Conservation (phyloP, 2,888 invertebrate species). For the Mesorhabditis belari region DNA sequence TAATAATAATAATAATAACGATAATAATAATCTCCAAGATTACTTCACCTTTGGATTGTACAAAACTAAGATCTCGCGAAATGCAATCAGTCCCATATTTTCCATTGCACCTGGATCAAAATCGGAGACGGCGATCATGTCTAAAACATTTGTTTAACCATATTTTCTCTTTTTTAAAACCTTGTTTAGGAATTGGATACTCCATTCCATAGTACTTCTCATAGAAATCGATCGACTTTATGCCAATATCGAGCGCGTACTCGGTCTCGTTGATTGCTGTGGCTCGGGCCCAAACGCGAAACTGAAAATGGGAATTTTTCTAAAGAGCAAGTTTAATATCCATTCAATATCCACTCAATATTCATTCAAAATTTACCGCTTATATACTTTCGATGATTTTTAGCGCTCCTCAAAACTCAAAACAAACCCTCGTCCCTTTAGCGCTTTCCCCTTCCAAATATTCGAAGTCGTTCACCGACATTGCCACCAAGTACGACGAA, state of each 20-base stretch:
- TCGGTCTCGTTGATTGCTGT: not conserved
- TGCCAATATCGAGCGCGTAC: not conserved
- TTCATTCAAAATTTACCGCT: too few species aligned
- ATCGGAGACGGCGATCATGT: slow-evolving; percentile 76
- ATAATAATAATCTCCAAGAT: too few species aligned
- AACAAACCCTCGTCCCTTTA: slow-evolving; percentile 65
- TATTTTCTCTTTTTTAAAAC: not conserved
- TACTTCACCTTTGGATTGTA: slow-evolving; percentile 5
- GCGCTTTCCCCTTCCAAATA: slow-evolving; percentile 63
- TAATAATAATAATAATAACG: too few species aligned
- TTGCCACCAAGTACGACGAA: slow-evolving; percentile 79
- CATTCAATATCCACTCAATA: too few species aligned
- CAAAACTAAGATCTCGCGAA: slow-evolving; percentile 52
- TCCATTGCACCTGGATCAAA: slow-evolving; percentile 86
- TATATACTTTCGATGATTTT: not conserved
- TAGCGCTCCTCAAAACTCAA: not conserved
- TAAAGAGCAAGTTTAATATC: too few species aligned
- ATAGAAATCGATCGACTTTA: not conserved
- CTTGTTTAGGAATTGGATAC: not conserved
- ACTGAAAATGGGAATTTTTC: too few species aligned
- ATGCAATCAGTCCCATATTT: slow-evolving; percentile 86
- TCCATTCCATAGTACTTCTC: not conserved
- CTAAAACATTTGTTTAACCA: slow-evolving; percentile 50
- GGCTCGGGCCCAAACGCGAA: not conserved
- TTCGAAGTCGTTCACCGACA: slow-evolving; percentile 74